Evolutionary conservation across 1,140 invertebrate genomes (phyloP).

Genomic region (Drosophila nasuta): DNA sequence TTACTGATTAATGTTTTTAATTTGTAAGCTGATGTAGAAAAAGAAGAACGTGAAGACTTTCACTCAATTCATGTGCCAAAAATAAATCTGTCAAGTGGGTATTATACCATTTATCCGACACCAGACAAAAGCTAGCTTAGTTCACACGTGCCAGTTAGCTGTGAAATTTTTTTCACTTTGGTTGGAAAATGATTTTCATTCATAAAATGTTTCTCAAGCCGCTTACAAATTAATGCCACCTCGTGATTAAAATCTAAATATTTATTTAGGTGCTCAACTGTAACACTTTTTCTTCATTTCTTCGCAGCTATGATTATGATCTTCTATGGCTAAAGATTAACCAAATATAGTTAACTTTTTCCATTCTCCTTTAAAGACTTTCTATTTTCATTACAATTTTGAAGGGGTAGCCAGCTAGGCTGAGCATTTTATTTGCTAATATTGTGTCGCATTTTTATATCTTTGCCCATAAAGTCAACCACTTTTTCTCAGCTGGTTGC

Average conservation of each 20-base stretch:
- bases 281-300: conserved; percentile 2
- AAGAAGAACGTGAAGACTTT: background rate
- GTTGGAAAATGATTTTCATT: background rate
- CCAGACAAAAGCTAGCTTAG: conserved; percentile 12
- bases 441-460: conserved; percentile 28
- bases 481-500: conserved; percentile 16
- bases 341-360: background rate
- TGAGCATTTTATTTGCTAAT: background rate
- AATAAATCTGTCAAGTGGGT: conserved; percentile 19
- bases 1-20: conserved; percentile 1
- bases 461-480: conserved; percentile 22
- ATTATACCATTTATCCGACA: conserved; percentile 3
- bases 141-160: conserved; percentile 23
- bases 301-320: background rate
- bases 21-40: background rate
- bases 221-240: background rate
- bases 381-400: background rate
- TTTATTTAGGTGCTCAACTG: background rate
- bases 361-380: background rate
- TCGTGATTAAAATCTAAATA: conserved; percentile 7
- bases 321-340: background rate
- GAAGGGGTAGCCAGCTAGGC: conserved; percentile 4
- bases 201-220: background rate
- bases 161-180: background rate
- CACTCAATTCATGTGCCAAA: background rate